Conservation (phyloP, 1,140 invertebrate genomes). For the Drosophila ironensis region DNA sequence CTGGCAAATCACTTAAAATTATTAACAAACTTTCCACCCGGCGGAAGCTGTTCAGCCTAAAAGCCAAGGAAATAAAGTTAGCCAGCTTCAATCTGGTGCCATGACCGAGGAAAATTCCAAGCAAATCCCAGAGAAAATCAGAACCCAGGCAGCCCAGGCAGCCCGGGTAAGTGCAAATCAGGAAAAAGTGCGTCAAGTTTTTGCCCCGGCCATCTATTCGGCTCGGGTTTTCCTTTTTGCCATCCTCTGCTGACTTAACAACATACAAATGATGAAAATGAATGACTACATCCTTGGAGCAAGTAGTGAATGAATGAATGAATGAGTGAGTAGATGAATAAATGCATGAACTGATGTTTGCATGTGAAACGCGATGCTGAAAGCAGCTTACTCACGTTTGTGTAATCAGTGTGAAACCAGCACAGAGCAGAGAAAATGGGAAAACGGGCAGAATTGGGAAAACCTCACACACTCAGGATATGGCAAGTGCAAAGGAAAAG, state of each 20-base stretch:
- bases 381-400: conserved; percentile 77
- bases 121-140: conserved; percentile 58
- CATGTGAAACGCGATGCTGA: conserved; percentile 76
- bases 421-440: conserved; percentile 39
- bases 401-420: conserved; percentile 76
- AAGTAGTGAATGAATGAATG: conserved; percentile 52
- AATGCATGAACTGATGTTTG: conserved; percentile 74
- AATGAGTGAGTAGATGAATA: conserved; percentile 66
- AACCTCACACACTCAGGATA: conserved; percentile 13
- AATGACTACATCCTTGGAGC: conserved; percentile 64
- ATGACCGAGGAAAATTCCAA: conserved; percentile 24
- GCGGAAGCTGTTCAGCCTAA: conserved; percentile 2
- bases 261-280: conserved; percentile 79
- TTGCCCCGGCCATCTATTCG: conserved; percentile 2
- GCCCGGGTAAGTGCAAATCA: conserved; percentile 62
- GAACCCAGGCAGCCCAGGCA: conserved; percentile 5
- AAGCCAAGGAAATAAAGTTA: conserved; percentile 27
- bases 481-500: conserved; percentile 5
- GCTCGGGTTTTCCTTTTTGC: too few species aligned
- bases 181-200: conserved; percentile 70
- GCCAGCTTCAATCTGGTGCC: conserved; percentile 27
- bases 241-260: conserved; percentile 69
- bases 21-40: conserved; percentile 54
- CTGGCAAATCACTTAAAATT: conserved; percentile 68
- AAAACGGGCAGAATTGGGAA: too few species aligned